A percentile compares a stretch with the other conserved stretches of the same genome.
Conservation (phyloP, 2,888 invertebrate species). For the Girardia tigrina region DNA sequence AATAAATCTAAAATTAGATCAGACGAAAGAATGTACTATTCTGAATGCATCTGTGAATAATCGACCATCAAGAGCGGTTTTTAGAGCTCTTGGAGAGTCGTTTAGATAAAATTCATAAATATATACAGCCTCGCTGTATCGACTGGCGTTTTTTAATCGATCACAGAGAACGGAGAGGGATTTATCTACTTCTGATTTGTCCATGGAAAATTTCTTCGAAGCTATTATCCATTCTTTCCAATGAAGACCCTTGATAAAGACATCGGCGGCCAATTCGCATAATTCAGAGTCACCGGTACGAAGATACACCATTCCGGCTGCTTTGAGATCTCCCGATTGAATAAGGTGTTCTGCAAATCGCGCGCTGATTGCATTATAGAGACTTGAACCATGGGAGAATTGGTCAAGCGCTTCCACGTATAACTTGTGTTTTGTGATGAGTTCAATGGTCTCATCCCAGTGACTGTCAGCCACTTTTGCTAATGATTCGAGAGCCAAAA, state of each 20-base stretch:
- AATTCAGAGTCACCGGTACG: neutral
- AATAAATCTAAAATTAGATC: no score
- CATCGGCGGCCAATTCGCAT: neutral
- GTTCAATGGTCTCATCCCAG: neutral
- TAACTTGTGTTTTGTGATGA: neutral
- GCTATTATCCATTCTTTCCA: slow-evolving; percentile 26
- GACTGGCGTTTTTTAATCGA: neutral
- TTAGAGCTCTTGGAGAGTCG: neutral
- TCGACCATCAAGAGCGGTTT: neutral
- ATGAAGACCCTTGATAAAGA: neutral
- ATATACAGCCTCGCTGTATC: neutral
- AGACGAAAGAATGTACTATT: no score
- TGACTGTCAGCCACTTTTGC: slow-evolving; percentile 54
- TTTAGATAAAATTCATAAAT: neutral
- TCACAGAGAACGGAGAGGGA: neutral
- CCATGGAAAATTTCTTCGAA: neutral
- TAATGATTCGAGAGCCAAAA: slow-evolving; percentile 62
- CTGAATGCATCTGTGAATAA: slow-evolving; percentile 10
- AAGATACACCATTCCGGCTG: neutral
- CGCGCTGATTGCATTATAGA: neutral
- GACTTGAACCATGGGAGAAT: neutral
- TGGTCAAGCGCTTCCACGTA: neutral
- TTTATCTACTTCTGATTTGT: neutral
- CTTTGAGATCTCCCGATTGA: neutral
- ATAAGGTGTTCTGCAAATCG: slow-evolving; percentile 20